Evolutionary conservation across 2,888 invertebrate species (phyloP), one percentile per base, ranked within the genome.

Genomic region (Opisthograptis luteolata): DNA sequence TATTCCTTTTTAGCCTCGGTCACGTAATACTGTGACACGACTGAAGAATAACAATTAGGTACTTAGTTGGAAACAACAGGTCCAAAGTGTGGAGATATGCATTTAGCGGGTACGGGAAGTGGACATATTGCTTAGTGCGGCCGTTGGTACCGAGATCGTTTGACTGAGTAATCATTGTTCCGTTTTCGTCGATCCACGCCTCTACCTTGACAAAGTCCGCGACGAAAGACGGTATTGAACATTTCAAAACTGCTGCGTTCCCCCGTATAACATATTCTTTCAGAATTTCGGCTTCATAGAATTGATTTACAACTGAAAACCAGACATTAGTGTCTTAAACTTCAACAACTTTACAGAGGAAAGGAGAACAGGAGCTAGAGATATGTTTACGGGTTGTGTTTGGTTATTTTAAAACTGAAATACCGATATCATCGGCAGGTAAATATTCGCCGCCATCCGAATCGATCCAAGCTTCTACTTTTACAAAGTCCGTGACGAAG

Each of bases 1-100:
- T 97, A 97, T 84, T 97, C 97, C 87, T 97, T 97, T 92, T 97
- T 97, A 76, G 97, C 96, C 91, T 97, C 96, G 69, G 96, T 96
- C 87, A 96, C 94, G 92, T 96, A 97, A 91, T 93, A 94, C 92
- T 97, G 97, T 75, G 96, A 94, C 76, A 97, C 96, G 87, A 96
- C 97, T 97, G 92, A 79, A 89, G 84, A 89, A 87, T 86, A 84
- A 76, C 72, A 84, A 87, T 77, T 60, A 84, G 73, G 66, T 60
- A 63, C 69, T 74, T 74, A 71, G 62, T 64, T 73, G 61, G 75
- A 70, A 75, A 72, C 58, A 68, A 69, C 61, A 60, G 70, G 76
- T 71, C 62, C 43, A 55, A 79, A 73, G 76, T 79, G 69, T 73
- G 71, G 68, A 78, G 79, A 78, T 64, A 65, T 65, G 65, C 60